Percentiles rank a stretch among this genome's conserved stretches.
Evolutionary conservation across 2,113 vertebrate species (phyloP).

Genomic region (Atrichornis clamosus): DNA sequence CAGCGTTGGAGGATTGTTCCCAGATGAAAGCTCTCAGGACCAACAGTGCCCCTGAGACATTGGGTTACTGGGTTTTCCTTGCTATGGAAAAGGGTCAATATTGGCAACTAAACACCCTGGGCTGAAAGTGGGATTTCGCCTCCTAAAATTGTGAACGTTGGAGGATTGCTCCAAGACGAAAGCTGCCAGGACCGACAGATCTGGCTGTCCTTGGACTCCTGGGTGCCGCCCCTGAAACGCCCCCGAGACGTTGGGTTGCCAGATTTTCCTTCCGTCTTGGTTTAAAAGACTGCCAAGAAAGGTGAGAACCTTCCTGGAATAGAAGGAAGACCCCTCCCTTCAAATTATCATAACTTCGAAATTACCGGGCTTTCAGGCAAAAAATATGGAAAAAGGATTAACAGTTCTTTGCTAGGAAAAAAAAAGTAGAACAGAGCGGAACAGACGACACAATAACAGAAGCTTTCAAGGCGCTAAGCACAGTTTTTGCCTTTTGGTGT

Average conservation of each 20-base stretch:
- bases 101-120: no score
- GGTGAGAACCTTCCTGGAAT: not conserved
- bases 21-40: no score
- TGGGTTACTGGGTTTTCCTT: no score
- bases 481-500: fast-evolving
- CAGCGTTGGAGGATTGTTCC: no score
- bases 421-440: no score
- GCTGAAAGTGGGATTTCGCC: no score
- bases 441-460: not conserved
- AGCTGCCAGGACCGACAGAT: not conserved
- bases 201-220: no score
- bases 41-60: no score
- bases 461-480: not conserved
- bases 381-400: not conserved
- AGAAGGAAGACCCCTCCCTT: not conserved
- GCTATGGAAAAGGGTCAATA: no score
- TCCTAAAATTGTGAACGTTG: no score
- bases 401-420: not conserved
- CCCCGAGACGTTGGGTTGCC: no score
- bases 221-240: not conserved
- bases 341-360: not conserved
- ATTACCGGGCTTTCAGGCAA: not conserved
- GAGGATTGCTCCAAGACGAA: not conserved
- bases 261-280: not conserved
- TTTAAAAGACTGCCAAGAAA: not conserved